Evolutionary conservation across 2,797 vertebrate genomes (phyloP).

Genomic region (Orientallactaga sibirica): DNA sequence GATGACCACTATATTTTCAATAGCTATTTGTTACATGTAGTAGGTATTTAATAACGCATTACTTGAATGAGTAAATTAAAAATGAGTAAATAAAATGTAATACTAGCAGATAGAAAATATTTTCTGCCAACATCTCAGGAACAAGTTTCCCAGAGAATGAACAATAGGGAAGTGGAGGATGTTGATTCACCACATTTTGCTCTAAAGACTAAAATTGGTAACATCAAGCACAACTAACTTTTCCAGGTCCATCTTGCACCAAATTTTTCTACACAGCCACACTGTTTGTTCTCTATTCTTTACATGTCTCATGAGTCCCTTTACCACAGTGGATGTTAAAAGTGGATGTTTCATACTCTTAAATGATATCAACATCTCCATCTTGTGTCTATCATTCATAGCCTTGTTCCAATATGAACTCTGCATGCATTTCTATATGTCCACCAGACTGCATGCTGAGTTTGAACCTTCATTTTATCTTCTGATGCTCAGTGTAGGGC

Average conservation of each 20-base stretch:
- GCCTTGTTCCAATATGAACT: background rate
- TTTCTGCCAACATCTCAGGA: background rate
- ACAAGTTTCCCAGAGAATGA: background rate
- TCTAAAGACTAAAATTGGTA: background rate
- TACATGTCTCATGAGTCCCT: background rate
- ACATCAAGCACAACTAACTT: background rate
- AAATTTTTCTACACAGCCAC: background rate
- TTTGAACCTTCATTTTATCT: background rate
- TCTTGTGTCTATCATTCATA: background rate
- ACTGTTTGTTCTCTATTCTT: background rate
- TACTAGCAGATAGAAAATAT: background rate
- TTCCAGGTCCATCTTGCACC: background rate
- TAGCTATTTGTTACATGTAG: background rate
- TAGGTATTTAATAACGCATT: background rate
- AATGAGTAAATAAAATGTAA: conserved; percentile 12
- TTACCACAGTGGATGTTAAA: background rate
- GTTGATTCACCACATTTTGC: background rate
- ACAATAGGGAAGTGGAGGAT: background rate
- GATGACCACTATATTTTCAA: background rate
- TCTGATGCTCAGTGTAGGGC: background rate
- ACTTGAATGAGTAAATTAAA: background rate
- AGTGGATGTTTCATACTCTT: conserved; percentile 5
- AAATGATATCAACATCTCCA: background rate
- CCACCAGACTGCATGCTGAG: background rate
- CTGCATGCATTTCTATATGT: conserved; percentile 32